Percentiles rank a stretch among this genome's conserved stretches.
Evolutionary conservation across 2,888 invertebrate genomes (phyloP).

Genomic region (Leptinotarsa haldemani): DNA sequence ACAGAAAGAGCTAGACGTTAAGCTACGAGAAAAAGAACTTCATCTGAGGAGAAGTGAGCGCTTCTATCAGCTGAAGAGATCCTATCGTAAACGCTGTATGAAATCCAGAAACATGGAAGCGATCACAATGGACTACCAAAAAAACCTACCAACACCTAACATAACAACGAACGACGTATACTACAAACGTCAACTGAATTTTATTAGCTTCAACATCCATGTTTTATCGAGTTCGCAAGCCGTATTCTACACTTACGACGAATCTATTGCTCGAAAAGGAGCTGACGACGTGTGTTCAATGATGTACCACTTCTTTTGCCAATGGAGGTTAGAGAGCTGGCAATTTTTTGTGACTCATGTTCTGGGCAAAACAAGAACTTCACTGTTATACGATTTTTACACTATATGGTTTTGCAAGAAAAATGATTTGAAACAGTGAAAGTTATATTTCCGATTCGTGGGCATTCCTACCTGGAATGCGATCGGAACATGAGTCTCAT

Average conservation of each 20-base stretch:
- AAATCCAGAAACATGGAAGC: background rate
- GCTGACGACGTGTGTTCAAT: slow-evolving; percentile 12
- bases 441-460: slow-evolving; percentile 29
- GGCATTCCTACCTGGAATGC: slow-evolving; percentile 29
- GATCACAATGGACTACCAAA: slow-evolving; percentile 14
- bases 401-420: slow-evolving; percentile 23
- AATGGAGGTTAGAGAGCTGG: slow-evolving; percentile 7
- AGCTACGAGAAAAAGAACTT: background rate
- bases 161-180: no score
- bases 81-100: background rate
- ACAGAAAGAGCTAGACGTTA: background rate
- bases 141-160: slow-evolving; percentile 12
- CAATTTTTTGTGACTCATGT: slow-evolving; percentile 21
- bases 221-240: slow-evolving; percentile 6
- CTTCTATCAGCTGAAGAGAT: background rate
- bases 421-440: slow-evolving; percentile 22
- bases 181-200: slow-evolving; percentile 21
- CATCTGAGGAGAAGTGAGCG: background rate
- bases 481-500: slow-evolving; percentile 28
- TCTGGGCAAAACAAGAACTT: slow-evolving; percentile 17
- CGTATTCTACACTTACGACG: slow-evolving; percentile 13
- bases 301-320: slow-evolving; percentile 19
- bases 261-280: slow-evolving; percentile 4
- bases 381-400: slow-evolving; percentile 19
- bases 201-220: slow-evolving; percentile 22